Evolutionary conservation across 2,113 vertebrate genomes (phyloP).

Genomic region (Pangasianodon hypophthalmus): DNA sequence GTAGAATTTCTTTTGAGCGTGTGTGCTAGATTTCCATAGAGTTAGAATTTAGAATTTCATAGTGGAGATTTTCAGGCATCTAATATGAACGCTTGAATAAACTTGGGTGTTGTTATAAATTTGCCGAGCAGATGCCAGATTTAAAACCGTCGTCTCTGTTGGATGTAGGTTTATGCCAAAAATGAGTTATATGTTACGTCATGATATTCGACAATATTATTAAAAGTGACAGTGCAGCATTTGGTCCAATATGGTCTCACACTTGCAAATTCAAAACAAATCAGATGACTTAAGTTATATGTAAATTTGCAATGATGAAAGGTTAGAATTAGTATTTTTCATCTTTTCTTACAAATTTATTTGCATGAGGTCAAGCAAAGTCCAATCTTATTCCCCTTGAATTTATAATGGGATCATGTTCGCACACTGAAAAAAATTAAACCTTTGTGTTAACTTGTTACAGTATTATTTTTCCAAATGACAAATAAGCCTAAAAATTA

Average conservation of each 20-base stretch:
- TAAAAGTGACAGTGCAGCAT: neutral
- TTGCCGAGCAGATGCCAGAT: neutral
- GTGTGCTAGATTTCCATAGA: conserved; percentile 29
- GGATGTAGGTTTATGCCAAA: neutral
- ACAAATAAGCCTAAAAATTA: neutral
- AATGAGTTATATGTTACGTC: neutral
- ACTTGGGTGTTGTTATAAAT: neutral
- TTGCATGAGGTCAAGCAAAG: neutral
- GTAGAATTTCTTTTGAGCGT: conserved; percentile 17
- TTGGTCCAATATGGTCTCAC: neutral
- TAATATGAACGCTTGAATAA: conserved; percentile 29
- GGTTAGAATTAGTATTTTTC: neutral
- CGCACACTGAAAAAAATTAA: neutral
- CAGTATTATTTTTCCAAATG: neutral
- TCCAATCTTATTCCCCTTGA: neutral
- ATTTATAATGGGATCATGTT: neutral
- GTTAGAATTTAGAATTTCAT: conserved; percentile 5
- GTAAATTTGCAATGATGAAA: neutral
- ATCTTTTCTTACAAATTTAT: neutral
- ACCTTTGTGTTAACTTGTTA: neutral
- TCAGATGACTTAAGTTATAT: neutral
- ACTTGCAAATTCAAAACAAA: neutral
- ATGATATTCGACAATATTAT: neutral
- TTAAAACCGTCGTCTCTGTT: neutral
- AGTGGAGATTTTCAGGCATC: neutral